These are phyloP conservation scores for Gasterosteus aculeatus DNA, from an alignment of 2,113 vertebrate genomes.

Conservation along the genomic window DNA sequence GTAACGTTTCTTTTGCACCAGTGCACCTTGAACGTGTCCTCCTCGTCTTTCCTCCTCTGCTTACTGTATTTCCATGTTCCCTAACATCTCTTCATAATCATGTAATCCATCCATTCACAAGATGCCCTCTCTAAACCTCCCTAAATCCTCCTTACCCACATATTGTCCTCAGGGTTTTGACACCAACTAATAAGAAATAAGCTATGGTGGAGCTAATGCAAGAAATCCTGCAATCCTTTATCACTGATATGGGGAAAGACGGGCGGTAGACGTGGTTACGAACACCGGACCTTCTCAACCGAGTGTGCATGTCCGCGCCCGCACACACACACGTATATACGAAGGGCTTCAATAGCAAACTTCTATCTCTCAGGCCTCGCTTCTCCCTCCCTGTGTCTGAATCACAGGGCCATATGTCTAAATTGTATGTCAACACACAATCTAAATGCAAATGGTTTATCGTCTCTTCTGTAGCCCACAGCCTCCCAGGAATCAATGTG, in stretches of 20 bases:
- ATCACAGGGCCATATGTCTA: constrained; percentile 22
- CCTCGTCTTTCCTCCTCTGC: constrained; percentile 7
- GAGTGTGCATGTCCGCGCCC: constrained; percentile 13
- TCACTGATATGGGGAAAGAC: constrained; percentile 43
- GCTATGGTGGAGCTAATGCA: constrained; percentile 46
- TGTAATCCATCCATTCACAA: constrained; percentile 66
- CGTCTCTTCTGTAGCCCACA: constrained; percentile 39
- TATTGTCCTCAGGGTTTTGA: constrained; percentile 50
- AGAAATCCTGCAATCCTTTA: constrained; percentile 54
- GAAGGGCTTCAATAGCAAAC: constrained; percentile 14
- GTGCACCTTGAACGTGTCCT: constrained; percentile 18
- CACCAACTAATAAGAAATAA: constrained; percentile 67
- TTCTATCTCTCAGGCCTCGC: constrained; percentile 12
- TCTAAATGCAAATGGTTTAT: constrained; percentile 78
- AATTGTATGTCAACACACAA: constrained; percentile 61
- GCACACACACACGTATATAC: constrained; percentile 22
- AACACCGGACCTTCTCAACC: constrained; percentile 39
- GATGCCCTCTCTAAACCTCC: constrained; percentile 57
- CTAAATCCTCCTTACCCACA: constrained; percentile 63
- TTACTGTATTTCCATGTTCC: constrained; percentile 16
- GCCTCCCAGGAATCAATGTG: constrained; percentile 35
- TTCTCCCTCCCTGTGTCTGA: constrained; percentile 26
- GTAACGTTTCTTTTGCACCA: constrained; percentile 2
- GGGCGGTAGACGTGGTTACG: constrained; percentile 46
- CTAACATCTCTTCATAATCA: constrained; percentile 61